These are phyloP conservation scores for Epinephelus malabaricus DNA, from an alignment of 2,797 vertebrate species.

Conservation along the genomic window DNA sequence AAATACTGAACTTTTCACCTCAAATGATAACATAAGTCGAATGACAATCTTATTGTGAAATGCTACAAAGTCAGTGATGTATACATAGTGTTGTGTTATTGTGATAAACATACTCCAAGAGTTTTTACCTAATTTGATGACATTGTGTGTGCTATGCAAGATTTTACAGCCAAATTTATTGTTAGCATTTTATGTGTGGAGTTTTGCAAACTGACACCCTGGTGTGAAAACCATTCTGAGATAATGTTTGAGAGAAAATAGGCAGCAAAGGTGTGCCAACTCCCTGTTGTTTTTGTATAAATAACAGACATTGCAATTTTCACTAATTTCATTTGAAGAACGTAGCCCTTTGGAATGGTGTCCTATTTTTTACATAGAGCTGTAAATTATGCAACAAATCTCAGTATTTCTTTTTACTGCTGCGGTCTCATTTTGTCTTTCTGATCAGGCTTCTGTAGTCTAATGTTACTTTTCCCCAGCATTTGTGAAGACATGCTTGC, in stretches of 20 bases:
- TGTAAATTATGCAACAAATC: not conserved
- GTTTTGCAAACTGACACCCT: too few relatives aligned
- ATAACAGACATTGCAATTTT: too few relatives aligned
- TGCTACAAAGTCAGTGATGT: not conserved
- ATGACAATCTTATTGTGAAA: not conserved
- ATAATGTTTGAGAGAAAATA: too few relatives aligned
- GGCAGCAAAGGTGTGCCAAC: too few relatives aligned
- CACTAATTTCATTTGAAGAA: not conserved
- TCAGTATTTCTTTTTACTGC: not conserved
- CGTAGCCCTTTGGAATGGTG: not conserved
- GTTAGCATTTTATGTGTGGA: too few relatives aligned
- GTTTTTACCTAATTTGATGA: not conserved
- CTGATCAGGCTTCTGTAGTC: not conserved
- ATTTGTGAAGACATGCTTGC: not conserved
- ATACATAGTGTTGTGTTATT: not conserved
- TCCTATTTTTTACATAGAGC: not conserved
- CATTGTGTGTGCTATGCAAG: not conserved
- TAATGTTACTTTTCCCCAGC: not conserved
- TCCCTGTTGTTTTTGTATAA: too few relatives aligned
- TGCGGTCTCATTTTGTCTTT: not conserved
- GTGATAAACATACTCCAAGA: not conserved
- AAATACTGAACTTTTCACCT: too few relatives aligned
- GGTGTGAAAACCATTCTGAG: too few relatives aligned
- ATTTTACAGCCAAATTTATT: not conserved
- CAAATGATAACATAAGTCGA: too few relatives aligned